Percentiles rank a stretch among this genome's conserved stretches.
phyloP scores from a whole-genome alignment of 2,888 invertebrate species.

The Drosophila algonquin region DNA sequence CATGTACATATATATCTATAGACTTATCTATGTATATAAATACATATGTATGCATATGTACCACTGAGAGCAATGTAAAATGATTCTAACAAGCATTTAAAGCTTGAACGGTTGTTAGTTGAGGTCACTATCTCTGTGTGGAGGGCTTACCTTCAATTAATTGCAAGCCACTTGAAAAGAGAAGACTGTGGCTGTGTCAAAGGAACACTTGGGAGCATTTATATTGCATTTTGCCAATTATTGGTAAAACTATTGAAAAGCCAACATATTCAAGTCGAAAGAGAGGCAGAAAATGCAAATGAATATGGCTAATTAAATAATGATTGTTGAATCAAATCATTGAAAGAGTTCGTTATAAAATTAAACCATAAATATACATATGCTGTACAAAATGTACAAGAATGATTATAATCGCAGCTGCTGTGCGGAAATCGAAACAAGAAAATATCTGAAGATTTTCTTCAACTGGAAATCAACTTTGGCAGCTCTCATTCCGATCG shows the following conservation, averaged over 20 bases:
- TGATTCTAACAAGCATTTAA: constrained; percentile 42
- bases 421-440: too few relatives aligned
- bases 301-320: too few relatives aligned
- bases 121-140: constrained; percentile 18
- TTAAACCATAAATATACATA: too few relatives aligned
- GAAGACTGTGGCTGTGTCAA: background rate
- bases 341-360: too few relatives aligned
- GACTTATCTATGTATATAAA: background rate
- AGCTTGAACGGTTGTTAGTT: constrained; percentile 35
- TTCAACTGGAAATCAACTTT: too few relatives aligned
- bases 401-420: too few relatives aligned
- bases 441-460: too few relatives aligned
- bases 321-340: too few relatives aligned
- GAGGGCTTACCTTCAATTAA: constrained; percentile 36
- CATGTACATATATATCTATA: background rate
- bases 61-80: constrained; percentile 17
- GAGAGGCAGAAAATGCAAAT: too few relatives aligned
- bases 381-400: too few relatives aligned
- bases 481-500: too few relatives aligned
- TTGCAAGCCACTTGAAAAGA: background rate
- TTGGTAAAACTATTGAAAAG: background rate
- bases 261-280: too few relatives aligned
- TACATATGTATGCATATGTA: background rate
- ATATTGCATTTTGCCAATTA: background rate
- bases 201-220: background rate